Conservation (phyloP, 2,113 vertebrate genomes). For the Peromyscus leucopus region DNA sequence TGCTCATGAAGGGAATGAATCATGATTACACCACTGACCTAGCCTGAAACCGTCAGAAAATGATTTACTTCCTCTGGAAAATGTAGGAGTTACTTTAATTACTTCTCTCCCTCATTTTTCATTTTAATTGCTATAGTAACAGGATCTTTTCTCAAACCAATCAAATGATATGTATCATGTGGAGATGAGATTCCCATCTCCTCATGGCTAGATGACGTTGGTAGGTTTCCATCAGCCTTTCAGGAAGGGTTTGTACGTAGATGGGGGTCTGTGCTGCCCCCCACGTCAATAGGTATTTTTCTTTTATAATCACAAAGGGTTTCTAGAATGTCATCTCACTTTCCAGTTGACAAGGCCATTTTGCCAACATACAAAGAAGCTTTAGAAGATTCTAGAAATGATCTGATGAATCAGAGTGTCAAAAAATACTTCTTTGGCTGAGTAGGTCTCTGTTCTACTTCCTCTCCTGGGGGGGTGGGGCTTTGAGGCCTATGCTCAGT, state of each 20-base stretch:
- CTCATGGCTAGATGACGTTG: not conserved
- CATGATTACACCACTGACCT: not conserved
- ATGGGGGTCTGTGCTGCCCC: not conserved
- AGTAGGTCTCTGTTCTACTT: not conserved
- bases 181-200: not conserved
- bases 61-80: not conserved
- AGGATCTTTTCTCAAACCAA: not conserved
- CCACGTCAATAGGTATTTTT: not conserved
- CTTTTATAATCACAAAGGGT: not conserved
- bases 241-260: not conserved
- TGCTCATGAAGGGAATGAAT: not conserved
- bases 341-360: not conserved
- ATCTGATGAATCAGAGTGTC: not conserved
- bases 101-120: not conserved
- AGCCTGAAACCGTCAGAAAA: not conserved
- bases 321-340: not conserved
- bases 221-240: not conserved
- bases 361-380: not conserved
- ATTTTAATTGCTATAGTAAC: conserved; percentile 24
- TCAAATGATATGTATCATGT: not conserved
- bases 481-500: not conserved
- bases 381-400: not conserved
- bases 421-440: not conserved
- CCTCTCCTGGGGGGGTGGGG: not conserved
- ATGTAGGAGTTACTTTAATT: not conserved